A percentile compares a stretch with the other conserved stretches of the same genome.
Evolutionary conservation across 1,140 invertebrate genomes (phyloP).

Genomic region (Mamestra configurata): DNA sequence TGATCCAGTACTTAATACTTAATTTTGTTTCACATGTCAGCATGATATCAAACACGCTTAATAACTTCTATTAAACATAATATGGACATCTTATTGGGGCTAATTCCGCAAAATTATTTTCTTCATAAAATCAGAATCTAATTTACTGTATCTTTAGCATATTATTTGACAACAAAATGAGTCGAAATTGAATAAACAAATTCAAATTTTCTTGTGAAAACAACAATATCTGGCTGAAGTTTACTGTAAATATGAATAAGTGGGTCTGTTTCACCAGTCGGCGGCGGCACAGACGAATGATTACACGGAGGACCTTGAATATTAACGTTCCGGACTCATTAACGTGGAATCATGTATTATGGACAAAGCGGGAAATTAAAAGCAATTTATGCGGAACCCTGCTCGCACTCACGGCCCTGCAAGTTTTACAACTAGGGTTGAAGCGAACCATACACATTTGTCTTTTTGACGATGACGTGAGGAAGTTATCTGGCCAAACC

Average conservation of each 20-base stretch:
- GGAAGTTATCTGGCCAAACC: constrained; percentile 3
- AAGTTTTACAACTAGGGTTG: constrained; percentile 8
- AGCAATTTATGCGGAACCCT: constrained; percentile 22
- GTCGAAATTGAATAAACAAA: constrained; percentile 50
- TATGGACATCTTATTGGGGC: constrained; percentile 23
- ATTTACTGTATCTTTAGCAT: constrained; percentile 44
- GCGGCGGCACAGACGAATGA: constrained; percentile 42
- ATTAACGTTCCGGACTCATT: constrained; percentile 55
- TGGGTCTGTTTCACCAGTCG: constrained; percentile 39
- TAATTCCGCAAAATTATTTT: constrained; percentile 53
- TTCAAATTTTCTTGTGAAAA: constrained; percentile 49
- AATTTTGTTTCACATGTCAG: background rate
- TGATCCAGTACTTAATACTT: background rate
- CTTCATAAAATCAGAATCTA: constrained; percentile 42
- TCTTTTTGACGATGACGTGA: constrained; percentile 18
- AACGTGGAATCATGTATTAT: constrained; percentile 52
- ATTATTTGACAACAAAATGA: constrained; percentile 52
- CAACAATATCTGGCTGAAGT: constrained; percentile 36
- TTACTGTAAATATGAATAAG: constrained; percentile 52
- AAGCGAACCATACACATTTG: constrained; percentile 16
- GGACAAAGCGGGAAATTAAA: constrained; percentile 41
- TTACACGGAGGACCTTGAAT: constrained; percentile 57
- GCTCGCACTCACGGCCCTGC: background rate
- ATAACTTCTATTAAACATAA: constrained; percentile 43
- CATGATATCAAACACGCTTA: background rate